Evolutionary conservation across 2,888 invertebrate genomes (phyloP), one percentile per base, ranked within the genome.

Genomic region (Mythimna ferrago): DNA sequence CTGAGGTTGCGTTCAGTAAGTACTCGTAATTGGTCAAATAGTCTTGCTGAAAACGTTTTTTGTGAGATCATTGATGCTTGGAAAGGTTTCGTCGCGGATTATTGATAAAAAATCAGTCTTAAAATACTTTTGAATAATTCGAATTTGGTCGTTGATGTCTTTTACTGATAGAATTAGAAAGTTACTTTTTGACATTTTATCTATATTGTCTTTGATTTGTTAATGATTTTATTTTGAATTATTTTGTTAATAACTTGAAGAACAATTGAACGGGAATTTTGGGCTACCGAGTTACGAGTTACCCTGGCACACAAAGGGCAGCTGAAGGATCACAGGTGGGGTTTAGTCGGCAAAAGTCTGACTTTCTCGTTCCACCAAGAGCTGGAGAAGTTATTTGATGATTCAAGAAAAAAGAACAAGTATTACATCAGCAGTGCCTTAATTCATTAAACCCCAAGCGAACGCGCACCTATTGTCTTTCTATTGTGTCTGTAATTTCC

Each of bases 11-110:
- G 73, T 64, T 67, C 87, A 81, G 86, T 88, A 89, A 90, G 86
- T 86, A 80, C 73, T 63, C 74, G 86, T 91, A 90, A 91, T 92
- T 89, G 89, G 87, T 80, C 83, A 84, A 84, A 86, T 81, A 86
- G 74, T 82, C 73, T 73, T 80, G 83, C 80, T 79, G 85, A 87
- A 88, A 86, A 86, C 71, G 44, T 68, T 71, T 82, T 86, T 80
- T 79, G 69, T 67, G 35, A n/a, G 48, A 53, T 76, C 76, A 80
- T 80, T 84, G 72, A 66, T 81, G 73, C 73, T 77, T 57, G 61
- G 67, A 54, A 67, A 69, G 14, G n/a, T 66, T 66, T 57, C 57
- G 19, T 57, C 56, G 21, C 16, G 14, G n/a, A 56, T 53, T 21
- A 56, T 32, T 32, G 32, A 32, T 2, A 38, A 57, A 73, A 61